These are phyloP conservation scores for Micrastur ruficollis DNA, from an alignment of 2,797 vertebrate species.

Conservation along the genomic window DNA sequence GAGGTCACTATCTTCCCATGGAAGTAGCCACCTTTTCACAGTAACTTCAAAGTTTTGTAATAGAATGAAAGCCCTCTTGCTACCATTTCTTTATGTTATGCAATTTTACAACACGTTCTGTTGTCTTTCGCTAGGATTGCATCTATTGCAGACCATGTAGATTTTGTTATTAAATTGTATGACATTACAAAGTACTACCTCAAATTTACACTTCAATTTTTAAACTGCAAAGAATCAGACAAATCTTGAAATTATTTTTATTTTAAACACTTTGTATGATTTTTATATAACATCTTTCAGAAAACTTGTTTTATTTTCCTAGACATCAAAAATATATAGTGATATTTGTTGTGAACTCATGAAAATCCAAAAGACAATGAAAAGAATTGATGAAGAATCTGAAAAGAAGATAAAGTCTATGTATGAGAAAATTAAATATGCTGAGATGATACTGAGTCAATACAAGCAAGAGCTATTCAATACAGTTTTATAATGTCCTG, in stretches of 20 bases:
- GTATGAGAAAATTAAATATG: neutral
- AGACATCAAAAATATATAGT: constrained; percentile 31
- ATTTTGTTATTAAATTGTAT: neutral
- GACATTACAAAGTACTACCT: neutral
- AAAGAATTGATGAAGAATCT: neutral
- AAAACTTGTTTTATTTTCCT: constrained; percentile 16
- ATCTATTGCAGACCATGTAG: neutral
- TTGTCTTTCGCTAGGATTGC: neutral
- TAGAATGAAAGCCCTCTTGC: neutral
- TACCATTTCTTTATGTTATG: neutral
- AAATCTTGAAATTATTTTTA: neutral
- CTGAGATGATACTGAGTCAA: neutral
- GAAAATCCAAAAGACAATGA: neutral
- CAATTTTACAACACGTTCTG: neutral
- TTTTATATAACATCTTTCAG: neutral
- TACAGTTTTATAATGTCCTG: neutral
- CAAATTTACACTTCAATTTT: neutral
- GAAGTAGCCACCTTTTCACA: constrained; percentile 28
- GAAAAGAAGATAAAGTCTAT: neutral
- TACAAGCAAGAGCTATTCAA: constrained; percentile 50
- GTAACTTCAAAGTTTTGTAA: neutral
- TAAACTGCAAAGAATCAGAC: neutral
- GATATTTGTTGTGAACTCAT: constrained; percentile 4
- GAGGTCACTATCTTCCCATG: constrained; percentile 62
- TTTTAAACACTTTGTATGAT: neutral